A percentile compares a stretch with the other conserved stretches of the same genome.
These are phyloP conservation scores for Leptinotarsa lineolata DNA, from an alignment of 1,140 invertebrate genomes.

Conservation along the genomic window DNA sequence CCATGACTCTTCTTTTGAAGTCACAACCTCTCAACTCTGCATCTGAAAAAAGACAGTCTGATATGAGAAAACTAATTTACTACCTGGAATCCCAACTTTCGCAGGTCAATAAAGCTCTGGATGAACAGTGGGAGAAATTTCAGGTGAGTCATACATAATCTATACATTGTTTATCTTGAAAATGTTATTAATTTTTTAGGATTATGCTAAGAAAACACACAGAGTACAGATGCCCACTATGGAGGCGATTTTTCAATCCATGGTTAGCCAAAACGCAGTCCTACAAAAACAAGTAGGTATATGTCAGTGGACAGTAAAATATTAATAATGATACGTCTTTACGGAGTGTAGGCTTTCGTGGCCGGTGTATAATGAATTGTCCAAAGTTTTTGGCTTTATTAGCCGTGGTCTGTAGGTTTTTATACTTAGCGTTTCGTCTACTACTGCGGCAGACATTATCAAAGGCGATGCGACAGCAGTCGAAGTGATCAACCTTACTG, in stretches of 20 bases:
- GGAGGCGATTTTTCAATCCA: constrained; percentile 69
- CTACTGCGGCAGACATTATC: no score
- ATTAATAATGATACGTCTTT: no score
- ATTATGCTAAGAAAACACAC: constrained; percentile 56
- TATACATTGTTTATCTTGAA: not conserved
- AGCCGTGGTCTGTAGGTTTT: no score
- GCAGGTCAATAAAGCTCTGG: constrained; percentile 62
- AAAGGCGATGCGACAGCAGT: no score
- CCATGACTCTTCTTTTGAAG: constrained; percentile 58
- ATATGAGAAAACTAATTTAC: constrained; percentile 63
- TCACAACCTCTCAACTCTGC: constrained; percentile 63
- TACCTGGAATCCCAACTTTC: constrained; percentile 67
- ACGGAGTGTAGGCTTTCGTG: no score
- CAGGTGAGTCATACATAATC: constrained; percentile 42
- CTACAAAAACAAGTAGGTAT: constrained; percentile 58
- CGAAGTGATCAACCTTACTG: no score
- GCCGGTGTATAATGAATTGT: no score
- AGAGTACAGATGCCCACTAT: constrained; percentile 63
- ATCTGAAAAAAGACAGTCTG: constrained; percentile 60
- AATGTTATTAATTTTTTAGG: constrained; percentile 40
- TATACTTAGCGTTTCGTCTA: no score
- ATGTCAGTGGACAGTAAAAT: not conserved
- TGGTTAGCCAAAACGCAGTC: constrained; percentile 67
- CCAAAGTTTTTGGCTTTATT: no score
- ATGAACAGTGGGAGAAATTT: constrained; percentile 66